These are phyloP conservation scores for Butorides virescens DNA, from an alignment of 2,113 vertebrate genomes.

Conservation along the genomic window DNA sequence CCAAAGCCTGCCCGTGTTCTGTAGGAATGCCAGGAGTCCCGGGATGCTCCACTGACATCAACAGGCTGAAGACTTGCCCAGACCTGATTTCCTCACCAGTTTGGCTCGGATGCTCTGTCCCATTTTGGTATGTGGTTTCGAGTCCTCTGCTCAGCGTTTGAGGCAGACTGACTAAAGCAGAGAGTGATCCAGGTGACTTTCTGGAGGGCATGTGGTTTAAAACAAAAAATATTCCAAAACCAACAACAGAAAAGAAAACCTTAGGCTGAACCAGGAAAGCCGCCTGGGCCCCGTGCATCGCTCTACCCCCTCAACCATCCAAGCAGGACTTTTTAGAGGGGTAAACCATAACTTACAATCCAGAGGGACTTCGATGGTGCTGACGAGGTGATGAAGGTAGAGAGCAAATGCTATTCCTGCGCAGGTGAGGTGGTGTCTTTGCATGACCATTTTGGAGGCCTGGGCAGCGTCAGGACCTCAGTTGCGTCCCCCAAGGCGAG, in stretches of 20 bases:
- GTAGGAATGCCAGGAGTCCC: background rate
- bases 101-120: background rate
- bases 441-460: slow-evolving; percentile 77
- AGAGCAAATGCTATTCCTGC: slow-evolving; percentile 70
- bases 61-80: background rate
- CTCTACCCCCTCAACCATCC: background rate
- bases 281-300: fast-evolving
- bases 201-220: background rate
- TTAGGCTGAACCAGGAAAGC: background rate
- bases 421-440: slow-evolving; percentile 48
- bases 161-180: background rate
- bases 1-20: background rate
- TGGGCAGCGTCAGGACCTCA: background rate
- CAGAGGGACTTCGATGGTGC: slow-evolving; percentile 87
- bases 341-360: slow-evolving; percentile 81
- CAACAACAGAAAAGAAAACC: background rate
- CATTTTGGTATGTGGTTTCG: background rate
- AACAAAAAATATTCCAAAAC: background rate
- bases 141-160: background rate
- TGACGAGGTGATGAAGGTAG: slow-evolving; percentile 72
- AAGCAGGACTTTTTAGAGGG: fast-evolving
- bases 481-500: background rate
- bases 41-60: background rate
- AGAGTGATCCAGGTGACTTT: background rate
- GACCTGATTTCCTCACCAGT: background rate